Percentiles rank a stretch among this genome's conserved stretches.
These are phyloP conservation scores for Bhutanitis thaidina DNA, from an alignment of 2,888 invertebrate genomes.

Conservation along the genomic window DNA sequence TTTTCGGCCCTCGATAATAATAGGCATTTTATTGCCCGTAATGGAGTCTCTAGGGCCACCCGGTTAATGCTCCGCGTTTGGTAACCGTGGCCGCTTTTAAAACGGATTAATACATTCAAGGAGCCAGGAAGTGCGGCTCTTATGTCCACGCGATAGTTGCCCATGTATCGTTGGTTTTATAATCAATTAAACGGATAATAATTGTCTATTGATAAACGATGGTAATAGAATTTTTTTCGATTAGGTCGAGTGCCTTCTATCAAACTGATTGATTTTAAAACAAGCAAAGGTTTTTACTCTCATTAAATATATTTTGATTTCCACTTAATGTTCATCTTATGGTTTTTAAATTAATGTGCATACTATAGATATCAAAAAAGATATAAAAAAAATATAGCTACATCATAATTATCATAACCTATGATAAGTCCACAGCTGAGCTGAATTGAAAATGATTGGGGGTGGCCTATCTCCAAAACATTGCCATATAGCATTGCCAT, in stretches of 20 bases:
- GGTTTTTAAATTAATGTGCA: too few species aligned
- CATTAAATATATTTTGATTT: conserved; percentile 40
- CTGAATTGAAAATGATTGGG: too few species aligned
- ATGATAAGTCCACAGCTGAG: too few species aligned
- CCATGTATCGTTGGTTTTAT: conserved; percentile 46
- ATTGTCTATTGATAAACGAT: conserved; percentile 51
- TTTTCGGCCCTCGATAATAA: conserved; percentile 79
- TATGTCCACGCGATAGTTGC: conserved; percentile 36
- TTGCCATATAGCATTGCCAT: too few species aligned
- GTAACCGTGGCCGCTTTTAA: conserved; percentile 66
- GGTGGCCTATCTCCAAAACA: too few species aligned
- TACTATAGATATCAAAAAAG: too few species aligned
- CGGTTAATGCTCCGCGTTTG: conserved; percentile 64
- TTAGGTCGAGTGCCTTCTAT: conserved; percentile 56
- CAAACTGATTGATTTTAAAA: conserved; percentile 57
- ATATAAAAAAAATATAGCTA: too few species aligned
- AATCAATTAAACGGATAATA: conserved; percentile 61
- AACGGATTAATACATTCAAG: conserved; percentile 71
- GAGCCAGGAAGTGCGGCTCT: conserved; percentile 46
- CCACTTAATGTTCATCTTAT: background rate
- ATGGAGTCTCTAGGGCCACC: conserved; percentile 78
- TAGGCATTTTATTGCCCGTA: conserved; percentile 79
- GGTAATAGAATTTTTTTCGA: conserved; percentile 59
- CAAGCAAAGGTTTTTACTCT: conserved; percentile 11
- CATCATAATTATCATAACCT: too few species aligned